Percentiles rank a stretch among this genome's conserved stretches.
Evolutionary conservation across 2,113 vertebrate species (phyloP).

Genomic region (Nettapus auritus): DNA sequence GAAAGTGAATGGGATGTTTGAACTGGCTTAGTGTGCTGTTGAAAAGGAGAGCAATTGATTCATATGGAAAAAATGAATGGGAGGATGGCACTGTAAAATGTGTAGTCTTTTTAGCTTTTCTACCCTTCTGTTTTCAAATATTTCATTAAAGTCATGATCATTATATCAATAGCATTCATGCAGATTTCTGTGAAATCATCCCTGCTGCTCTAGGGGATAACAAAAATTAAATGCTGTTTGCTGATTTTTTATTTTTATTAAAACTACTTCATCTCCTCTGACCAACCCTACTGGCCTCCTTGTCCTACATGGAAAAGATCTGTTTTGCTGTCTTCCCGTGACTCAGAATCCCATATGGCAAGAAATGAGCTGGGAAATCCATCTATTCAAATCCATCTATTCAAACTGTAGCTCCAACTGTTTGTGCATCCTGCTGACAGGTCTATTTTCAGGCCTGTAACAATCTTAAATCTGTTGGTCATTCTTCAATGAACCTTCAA

Average conservation of each 20-base stretch:
- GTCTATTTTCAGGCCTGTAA: neutral
- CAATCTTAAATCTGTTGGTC: neutral
- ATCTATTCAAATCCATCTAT: neutral
- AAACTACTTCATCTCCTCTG: neutral
- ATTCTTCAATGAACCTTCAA: neutral
- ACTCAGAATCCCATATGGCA: neutral
- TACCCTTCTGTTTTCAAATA: neutral
- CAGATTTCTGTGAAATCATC: neutral
- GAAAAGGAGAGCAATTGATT: neutral
- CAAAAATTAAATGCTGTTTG: neutral
- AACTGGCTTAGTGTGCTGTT: neutral
- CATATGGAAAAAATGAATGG: constrained; percentile 37
- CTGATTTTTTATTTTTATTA: neutral
- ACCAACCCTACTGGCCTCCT: accelerated
- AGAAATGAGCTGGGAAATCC: neutral
- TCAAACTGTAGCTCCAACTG: neutral
- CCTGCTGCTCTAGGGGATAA: neutral
- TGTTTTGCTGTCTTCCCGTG: neutral
- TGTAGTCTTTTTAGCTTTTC: neutral
- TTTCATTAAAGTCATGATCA: neutral
- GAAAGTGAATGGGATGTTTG: constrained; percentile 14
- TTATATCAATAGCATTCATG: neutral
- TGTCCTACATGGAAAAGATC: neutral
- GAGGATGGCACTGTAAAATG: neutral
- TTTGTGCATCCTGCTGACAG: neutral